A percentile compares a stretch with the other conserved stretches of the same genome.
These are phyloP conservation scores for Otocyon megalotis DNA, from an alignment of 2,113 vertebrate species.

Conservation along the genomic window DNA sequence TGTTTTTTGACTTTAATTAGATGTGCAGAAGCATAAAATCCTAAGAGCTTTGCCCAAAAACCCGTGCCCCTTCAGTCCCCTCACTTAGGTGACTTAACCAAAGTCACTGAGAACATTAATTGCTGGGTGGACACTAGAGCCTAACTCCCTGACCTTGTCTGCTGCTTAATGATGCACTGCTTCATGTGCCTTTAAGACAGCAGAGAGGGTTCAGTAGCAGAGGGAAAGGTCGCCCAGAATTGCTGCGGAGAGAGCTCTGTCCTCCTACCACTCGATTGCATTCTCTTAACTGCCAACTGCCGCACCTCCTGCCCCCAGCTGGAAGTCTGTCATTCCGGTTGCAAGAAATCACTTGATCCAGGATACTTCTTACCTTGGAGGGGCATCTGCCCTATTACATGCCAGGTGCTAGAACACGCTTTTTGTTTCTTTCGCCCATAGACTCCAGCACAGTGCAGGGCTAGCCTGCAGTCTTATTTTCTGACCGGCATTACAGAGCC, in stretches of 20 bases:
- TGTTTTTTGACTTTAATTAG: slow-evolving; percentile 19
- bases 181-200: not conserved
- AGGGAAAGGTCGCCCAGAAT: not conserved
- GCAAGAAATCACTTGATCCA: not conserved
- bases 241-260: not conserved
- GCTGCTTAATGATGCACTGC: not conserved
- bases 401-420: not conserved
- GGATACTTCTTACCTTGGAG: not conserved
- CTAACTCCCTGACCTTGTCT: not conserved
- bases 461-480: not conserved
- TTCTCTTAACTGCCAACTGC: not conserved
- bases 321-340: not conserved
- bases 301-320: not conserved
- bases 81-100: not conserved
- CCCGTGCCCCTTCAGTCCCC: not conserved
- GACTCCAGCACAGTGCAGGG: not conserved
- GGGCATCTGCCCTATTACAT: not conserved
- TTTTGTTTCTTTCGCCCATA: not conserved
- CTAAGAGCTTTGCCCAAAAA: not conserved
- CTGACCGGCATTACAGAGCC: not conserved
- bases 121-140: not conserved
- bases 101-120: not conserved
- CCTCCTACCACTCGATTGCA: fast-evolving
- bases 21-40: not conserved
- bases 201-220: not conserved